These are phyloP conservation scores for Scaptomyza reducta DNA, from an alignment of 2,888 invertebrate species.

Conservation along the genomic window DNA sequence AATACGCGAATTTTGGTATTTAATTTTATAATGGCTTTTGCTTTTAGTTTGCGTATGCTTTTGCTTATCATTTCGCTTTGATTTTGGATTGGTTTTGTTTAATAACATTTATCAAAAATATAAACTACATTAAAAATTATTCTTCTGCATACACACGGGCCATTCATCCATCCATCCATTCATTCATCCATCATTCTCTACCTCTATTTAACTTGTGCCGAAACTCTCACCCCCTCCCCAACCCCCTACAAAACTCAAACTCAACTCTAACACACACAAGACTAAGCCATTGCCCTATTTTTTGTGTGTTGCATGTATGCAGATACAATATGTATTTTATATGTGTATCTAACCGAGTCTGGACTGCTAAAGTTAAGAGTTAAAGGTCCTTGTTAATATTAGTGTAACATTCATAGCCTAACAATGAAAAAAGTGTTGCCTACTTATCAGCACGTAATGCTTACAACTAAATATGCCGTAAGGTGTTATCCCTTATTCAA, in stretches of 20 bases:
- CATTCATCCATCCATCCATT: neutral
- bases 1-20: conserved; percentile 13
- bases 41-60: conserved; percentile 29
- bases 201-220: conserved; percentile 48
- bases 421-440: conserved; percentile 66
- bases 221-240: conserved; percentile 51
- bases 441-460: conserved; percentile 35
- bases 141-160: conserved; percentile 30
- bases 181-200: conserved; percentile 3
- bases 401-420: conserved; percentile 73
- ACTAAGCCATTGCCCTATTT: conserved; percentile 47
- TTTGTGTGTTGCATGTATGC: conserved; percentile 11
- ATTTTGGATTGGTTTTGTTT: conserved; percentile 46
- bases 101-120: conserved; percentile 83
- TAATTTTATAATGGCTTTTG: conserved; percentile 17
- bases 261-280: conserved; percentile 9
- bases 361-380: conserved; percentile 46
- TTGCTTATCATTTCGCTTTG: conserved; percentile 46
- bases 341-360: conserved; percentile 33
- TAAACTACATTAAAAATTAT: conserved; percentile 80
- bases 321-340: neutral
- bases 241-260: conserved; percentile 41
- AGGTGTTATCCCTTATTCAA: conserved; percentile 7
- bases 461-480: conserved; percentile 38
- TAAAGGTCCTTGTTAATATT: conserved; percentile 39